Evolutionary conservation across 2,113 vertebrate species (phyloP).

Genomic region (Mirza zaza): DNA sequence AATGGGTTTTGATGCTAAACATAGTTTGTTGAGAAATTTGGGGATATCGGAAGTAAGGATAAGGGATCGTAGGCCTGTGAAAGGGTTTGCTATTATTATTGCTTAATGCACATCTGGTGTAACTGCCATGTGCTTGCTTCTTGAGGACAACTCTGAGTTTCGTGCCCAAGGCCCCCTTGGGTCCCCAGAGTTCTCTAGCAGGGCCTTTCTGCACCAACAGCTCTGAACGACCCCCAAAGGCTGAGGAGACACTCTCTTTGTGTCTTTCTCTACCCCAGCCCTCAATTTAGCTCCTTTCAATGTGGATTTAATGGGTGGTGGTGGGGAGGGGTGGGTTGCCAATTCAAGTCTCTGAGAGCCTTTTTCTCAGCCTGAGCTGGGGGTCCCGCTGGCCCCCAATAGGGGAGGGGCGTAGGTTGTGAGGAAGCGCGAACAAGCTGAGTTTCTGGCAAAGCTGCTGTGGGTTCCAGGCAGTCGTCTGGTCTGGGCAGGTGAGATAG

Average conservation of each 20-base stretch:
- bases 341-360: neutral
- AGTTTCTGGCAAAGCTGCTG: neutral
- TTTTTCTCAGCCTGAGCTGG: neutral
- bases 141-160: neutral
- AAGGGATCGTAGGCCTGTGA: too few relatives aligned
- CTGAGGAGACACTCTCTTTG: too few relatives aligned
- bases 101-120: neutral
- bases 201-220: neutral
- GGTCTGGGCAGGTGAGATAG: neutral
- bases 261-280: neutral
- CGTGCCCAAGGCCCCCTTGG: neutral
- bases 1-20: neutral
- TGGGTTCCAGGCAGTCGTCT: neutral
- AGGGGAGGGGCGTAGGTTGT: neutral
- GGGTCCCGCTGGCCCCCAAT: neutral
- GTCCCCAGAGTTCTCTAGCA: neutral
- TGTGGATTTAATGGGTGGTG: neutral
- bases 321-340: too few relatives aligned
- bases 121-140: neutral
- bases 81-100: neutral
- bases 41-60: neutral
- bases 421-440: neutral
- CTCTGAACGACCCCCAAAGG: neutral
- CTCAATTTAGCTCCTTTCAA: neutral
- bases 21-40: neutral